A percentile compares a stretch with the other conserved stretches of the same genome.
Evolutionary conservation across 2,113 vertebrate genomes (phyloP).

Genomic region (Pycnonotus jocosus): DNA sequence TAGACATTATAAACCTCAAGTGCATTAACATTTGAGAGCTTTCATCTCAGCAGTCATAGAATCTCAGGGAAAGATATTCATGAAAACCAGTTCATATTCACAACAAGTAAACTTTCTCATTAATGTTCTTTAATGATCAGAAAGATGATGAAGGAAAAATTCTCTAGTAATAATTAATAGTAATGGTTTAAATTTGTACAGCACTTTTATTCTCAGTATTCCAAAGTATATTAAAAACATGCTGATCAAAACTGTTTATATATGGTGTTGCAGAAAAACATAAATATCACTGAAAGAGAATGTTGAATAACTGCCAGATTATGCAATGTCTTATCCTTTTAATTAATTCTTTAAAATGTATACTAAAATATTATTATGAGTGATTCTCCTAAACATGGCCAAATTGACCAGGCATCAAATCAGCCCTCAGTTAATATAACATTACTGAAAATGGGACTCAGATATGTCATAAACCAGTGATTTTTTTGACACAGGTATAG

Average conservation of each 20-base stretch:
- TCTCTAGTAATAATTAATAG: background rate
- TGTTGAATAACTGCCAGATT: background rate
- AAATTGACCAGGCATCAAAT: background rate
- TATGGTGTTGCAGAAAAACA: background rate
- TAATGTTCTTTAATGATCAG: background rate
- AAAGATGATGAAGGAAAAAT: background rate
- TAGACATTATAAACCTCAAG: conserved; percentile 3
- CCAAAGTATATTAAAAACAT: background rate
- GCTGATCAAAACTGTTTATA: background rate
- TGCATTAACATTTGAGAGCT: conserved; percentile 22
- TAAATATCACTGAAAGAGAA: background rate
- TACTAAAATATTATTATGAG: background rate
- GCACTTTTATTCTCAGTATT: background rate
- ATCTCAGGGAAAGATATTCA: background rate
- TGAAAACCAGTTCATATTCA: background rate
- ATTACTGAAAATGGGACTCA: background rate
- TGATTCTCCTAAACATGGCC: background rate
- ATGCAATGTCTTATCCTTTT: background rate
- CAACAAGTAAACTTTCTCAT: background rate
- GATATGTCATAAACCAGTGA: background rate
- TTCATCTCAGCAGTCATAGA: background rate
- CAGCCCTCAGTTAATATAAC: background rate
- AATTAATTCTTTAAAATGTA: background rate
- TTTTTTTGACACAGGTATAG: background rate
- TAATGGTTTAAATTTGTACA: background rate